Percentiles rank a stretch among this genome's conserved stretches.
These are phyloP conservation scores for Phymanthus crucifer DNA, from an alignment of 92 coral and sea anemone species.

Conservation along the genomic window DNA sequence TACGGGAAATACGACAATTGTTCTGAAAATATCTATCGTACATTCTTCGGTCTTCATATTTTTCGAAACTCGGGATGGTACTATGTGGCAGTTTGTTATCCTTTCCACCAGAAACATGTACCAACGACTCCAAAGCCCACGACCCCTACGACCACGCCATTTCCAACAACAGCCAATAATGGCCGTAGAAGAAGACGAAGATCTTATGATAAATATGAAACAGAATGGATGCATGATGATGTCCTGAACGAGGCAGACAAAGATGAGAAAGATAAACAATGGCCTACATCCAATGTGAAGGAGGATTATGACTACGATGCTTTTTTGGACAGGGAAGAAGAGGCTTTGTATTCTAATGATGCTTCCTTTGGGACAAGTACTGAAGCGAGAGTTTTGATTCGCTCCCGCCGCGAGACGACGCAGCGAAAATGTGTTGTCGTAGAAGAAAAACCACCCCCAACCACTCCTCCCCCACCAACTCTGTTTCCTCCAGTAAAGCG, in stretches of 20 bases:
- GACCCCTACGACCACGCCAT: constrained; percentile 3
- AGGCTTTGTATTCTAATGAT: background rate
- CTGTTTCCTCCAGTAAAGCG: constrained; percentile 48
- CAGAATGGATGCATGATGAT: background rate
- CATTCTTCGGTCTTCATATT: constrained; percentile 37
- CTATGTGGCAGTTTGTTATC: constrained; percentile 24
- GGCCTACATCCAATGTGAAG: background rate
- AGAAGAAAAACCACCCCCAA: constrained; percentile 64
- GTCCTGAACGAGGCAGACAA: background rate
- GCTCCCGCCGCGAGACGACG: constrained; percentile 5
- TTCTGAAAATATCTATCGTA: constrained; percentile 47
- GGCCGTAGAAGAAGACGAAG: background rate
- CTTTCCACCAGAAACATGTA: constrained; percentile 1
- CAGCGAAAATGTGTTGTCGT: constrained; percentile 33
- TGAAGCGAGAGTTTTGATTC: background rate
- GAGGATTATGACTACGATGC: background rate
- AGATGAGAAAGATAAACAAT: background rate
- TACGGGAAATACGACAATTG: constrained; percentile 63
- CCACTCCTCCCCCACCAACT: constrained; percentile 44
- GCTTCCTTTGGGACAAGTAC: background rate
- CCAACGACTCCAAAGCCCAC: constrained; percentile 20
- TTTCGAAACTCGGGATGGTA: constrained; percentile 24
- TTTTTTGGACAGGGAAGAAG: background rate
- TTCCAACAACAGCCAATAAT: background rate
- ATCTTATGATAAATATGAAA: background rate